Conservation (phyloP, 2,797 vertebrate species). For the Melanotaenia boesemani region DNA sequence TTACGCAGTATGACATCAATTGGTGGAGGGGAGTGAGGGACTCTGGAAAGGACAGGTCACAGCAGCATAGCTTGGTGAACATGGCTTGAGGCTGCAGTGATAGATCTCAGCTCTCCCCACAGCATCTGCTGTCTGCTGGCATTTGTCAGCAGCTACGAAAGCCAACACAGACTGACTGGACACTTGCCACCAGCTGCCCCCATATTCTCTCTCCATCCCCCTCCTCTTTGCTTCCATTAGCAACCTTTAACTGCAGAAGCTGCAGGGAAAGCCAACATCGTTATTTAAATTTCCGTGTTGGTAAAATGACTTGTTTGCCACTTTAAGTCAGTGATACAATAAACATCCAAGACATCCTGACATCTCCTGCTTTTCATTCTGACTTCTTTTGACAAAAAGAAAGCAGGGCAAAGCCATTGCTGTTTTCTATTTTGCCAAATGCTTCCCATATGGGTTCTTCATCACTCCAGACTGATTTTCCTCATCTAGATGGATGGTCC, state of each 20-base stretch:
- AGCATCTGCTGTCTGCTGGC: conserved; percentile 81
- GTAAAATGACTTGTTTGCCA: conserved; percentile 8
- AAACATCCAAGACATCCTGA: conserved; percentile 24
- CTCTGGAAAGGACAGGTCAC: conserved; percentile 32
- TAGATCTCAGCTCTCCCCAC: conserved; percentile 73
- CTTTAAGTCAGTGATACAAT: conserved; percentile 28
- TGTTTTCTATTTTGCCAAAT: conserved; percentile 29
- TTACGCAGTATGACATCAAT: conserved; percentile 17
- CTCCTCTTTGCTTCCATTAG: conserved; percentile 40
- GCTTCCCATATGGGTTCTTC: conserved; percentile 29
- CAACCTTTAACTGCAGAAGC: conserved; percentile 37
- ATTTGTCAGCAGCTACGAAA: conserved; percentile 67
- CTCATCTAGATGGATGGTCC: conserved; percentile 66
- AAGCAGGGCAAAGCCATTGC: conserved; percentile 26
- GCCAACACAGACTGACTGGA: conserved; percentile 69
- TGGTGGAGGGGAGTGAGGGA: not conserved
- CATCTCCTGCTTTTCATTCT: not conserved
- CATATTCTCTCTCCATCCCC: conserved; percentile 7
- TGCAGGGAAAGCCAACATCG: conserved; percentile 11
- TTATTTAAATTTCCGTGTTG: conserved; percentile 43
- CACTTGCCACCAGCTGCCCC: conserved; percentile 58
- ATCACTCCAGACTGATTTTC: conserved; percentile 53
- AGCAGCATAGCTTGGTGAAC: conserved; percentile 37
- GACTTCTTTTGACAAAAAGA: conserved; percentile 2
- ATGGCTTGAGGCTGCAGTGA: conserved; percentile 60